phyloP scores from a whole-genome alignment of 2,113 vertebrate genomes.

The Lophius piscatorius region DNA sequence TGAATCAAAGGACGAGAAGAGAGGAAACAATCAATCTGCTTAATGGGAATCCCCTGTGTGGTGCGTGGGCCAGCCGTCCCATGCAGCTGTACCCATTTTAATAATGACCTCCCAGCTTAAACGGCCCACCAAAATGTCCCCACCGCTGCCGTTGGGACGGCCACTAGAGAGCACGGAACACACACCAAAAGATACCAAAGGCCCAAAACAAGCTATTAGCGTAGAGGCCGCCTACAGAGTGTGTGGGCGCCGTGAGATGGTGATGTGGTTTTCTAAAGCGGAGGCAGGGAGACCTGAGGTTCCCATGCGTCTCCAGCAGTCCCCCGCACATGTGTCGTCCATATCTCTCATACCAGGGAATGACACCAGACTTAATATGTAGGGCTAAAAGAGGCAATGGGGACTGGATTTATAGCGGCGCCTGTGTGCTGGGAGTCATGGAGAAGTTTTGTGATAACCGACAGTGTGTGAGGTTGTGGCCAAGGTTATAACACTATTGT shows the following conservation, averaged over 20 bases:
- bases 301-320: slow-evolving; percentile 80
- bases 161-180: slow-evolving; percentile 37
- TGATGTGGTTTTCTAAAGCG: slow-evolving; percentile 82
- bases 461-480: slow-evolving; percentile 53
- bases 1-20: slow-evolving; percentile 81
- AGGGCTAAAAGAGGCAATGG: slow-evolving; percentile 54
- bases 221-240: slow-evolving; percentile 54
- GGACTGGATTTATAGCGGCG: slow-evolving; percentile 66
- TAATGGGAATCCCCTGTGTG: slow-evolving; percentile 77
- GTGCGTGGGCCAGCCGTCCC: slow-evolving; percentile 70
- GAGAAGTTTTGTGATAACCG: slow-evolving; percentile 57
- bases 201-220: slow-evolving; percentile 58
- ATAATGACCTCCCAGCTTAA: slow-evolving; percentile 76
- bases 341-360: slow-evolving; percentile 57
- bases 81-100: slow-evolving; percentile 79
- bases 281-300: slow-evolving; percentile 77
- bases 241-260: slow-evolving; percentile 50
- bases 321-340: slow-evolving; percentile 74
- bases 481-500: slow-evolving; percentile 57
- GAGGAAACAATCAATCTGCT: slow-evolving; percentile 71
- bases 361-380: slow-evolving; percentile 61
- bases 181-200: slow-evolving; percentile 51
- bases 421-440: slow-evolving; percentile 47
- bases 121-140: slow-evolving; percentile 62
- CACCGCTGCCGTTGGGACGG: slow-evolving; percentile 10